Evolutionary conservation across 2,888 invertebrate genomes (phyloP), one percentile per base, ranked within the genome.

Genomic region (Fissipunctia ypsillon): DNA sequence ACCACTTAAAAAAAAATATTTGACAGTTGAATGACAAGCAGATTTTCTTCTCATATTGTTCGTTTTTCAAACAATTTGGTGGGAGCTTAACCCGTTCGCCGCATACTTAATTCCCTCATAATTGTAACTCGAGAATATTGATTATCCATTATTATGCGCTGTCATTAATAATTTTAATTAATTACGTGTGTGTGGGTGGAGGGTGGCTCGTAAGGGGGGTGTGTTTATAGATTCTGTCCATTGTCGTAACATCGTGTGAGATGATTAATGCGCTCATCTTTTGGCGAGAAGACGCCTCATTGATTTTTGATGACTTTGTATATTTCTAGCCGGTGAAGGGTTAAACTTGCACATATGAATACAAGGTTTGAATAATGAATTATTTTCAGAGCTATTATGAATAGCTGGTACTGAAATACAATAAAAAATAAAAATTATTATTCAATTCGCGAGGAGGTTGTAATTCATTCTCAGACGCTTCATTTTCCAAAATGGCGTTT

Each of bases 131-230:
- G 87, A 89, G 88, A 89, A 87, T 91, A 95, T 95, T 92, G 95
- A 95, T 95, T 95, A 92, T 93, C 90, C 94, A 94, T 95, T 94
- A 95, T 93, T 93, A 90, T 89, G 88, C 89, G 83, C 64, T 92
- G 94, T 94, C 95, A 95, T 95, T 95, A 94, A 94, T 95, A 94
- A 95, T 95, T 95, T 94, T 95, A 95, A 95, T 95, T 95, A 95
- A 95, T 95, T 93, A 94, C 91, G 84, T 81, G 86, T 87, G 86
- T 85, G 86, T 80, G 81, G 75, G 68, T 66, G 67, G 64, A 69
- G 84, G 81, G 81, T 66, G 57, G 70, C 56, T 57, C 61, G 38
- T 79, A 52, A 28, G 69, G 78, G 84, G 86, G 78, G 64, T 81
- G 87, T 87, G 88, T 88, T 88, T 83, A 85, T 79, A 87, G 84